Evolutionary conservation across 2,113 vertebrate species (phyloP).

Genomic region (Pterocles burchelli): DNA sequence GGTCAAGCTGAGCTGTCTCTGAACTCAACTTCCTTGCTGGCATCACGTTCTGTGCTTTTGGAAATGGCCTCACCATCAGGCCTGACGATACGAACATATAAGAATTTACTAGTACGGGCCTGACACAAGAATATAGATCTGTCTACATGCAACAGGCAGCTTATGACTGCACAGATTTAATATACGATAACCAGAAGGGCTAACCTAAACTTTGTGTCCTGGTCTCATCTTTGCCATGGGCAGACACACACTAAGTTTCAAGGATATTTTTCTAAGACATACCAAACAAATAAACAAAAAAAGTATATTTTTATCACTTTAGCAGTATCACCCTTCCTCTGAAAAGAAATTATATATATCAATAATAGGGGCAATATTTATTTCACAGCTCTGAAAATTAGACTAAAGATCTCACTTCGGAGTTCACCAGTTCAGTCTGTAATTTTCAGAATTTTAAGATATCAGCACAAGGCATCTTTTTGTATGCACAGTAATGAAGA

Average conservation of each 20-base stretch:
- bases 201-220: background rate
- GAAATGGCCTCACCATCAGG: background rate
- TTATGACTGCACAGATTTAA: background rate
- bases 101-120: background rate
- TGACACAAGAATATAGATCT: background rate
- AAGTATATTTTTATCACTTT: background rate
- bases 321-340: background rate
- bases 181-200: background rate
- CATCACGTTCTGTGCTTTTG: background rate
- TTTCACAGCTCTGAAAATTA: constrained; percentile 10
- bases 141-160: background rate
- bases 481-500: constrained; percentile 68
- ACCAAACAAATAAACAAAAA: background rate
- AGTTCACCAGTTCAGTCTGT: background rate
- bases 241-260: background rate
- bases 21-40: background rate
- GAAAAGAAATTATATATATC: background rate
- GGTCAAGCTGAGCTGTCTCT: background rate
- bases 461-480: constrained; percentile 21
- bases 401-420: background rate
- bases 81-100: accelerated
- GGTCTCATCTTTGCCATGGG: background rate
- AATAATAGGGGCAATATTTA: background rate
- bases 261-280: background rate
- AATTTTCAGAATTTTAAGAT: background rate